These are phyloP conservation scores for Enteromius mattozi DNA, from an alignment of 2,797 vertebrate species.

Conservation along the genomic window DNA sequence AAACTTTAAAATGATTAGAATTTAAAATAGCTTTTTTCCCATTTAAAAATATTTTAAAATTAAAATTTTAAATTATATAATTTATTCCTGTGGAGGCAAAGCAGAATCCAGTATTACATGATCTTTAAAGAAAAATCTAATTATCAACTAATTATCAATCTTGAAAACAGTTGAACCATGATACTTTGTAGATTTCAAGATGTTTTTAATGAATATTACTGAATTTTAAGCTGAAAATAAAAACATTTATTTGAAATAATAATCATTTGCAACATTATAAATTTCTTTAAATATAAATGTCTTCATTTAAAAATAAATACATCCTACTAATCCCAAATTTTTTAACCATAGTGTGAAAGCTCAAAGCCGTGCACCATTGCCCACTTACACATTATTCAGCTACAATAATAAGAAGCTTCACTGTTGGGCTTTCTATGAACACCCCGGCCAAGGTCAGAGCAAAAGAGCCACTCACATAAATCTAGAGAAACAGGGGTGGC, in stretches of 20 bases:
- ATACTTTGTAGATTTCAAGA: not conserved
- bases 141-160: not conserved
- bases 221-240: not conserved
- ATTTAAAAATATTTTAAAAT: not conserved
- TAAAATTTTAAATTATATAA: not conserved
- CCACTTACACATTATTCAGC: not conserved
- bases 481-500: slow-evolving; percentile 55
- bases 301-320: too few relatives aligned
- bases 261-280: not conserved
- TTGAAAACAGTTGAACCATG: not conserved
- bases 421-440: slow-evolving; percentile 47
- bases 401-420: slow-evolving; percentile 35
- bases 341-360: not conserved
- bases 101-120: not conserved
- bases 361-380: not conserved
- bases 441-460: slow-evolving; percentile 62
- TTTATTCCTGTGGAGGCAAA: not conserved
- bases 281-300: not conserved
- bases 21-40: not conserved
- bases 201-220: not conserved
- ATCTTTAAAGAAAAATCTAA: not conserved
- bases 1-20: not conserved
- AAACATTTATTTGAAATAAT: not conserved
- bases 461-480: slow-evolving; percentile 58
- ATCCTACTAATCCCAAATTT: not conserved